Evolutionary conservation across 2,888 invertebrate genomes (phyloP), one percentile per base, ranked within the genome.

Genomic region (Alcis repandata): DNA sequence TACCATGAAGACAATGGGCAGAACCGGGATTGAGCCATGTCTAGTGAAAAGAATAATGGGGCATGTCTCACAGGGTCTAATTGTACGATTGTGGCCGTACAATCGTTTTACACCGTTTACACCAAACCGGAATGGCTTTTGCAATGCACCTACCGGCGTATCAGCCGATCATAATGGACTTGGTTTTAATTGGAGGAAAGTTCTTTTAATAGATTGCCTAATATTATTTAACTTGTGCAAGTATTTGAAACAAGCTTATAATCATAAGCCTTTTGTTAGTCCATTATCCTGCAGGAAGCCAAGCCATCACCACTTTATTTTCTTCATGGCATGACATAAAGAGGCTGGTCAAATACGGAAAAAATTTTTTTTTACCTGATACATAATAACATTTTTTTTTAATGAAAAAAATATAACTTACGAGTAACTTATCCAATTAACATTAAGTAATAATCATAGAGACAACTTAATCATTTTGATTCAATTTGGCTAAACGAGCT

Each of bases 1-100:
- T 82, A 79, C 80, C 86, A 84, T 88, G 83, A 88, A 88, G 77
- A 91, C 91, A 90, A 90, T 91, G 78, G 86, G 68, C 79, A 76
- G 78, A 70, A 54, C 66, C 68, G 69, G 74, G 70, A 72, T 79
- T 78, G 78, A 72, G 77, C 76, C 79, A 78, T 73, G 70, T 72
- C 69, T 72, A 72, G 75, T 73, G 77, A 73, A 79, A 77, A 79
- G 77, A 79, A 83, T 82, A 80, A 84, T 79, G 75, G 80, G 67
- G 76, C 75, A 78, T 80, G 81, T 83, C 79, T 80, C 72, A 76
- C 77, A 70, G 62, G 68, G 67, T 67, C 77, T 86, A 85, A 85
- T 85, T 85, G 72, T 73, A 74, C 65, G 46, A 65, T 60, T 60
- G 65, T 65, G 38, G 32, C 13, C 83, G 78, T 72, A 75, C 79